phyloP scores from a whole-genome alignment of 2,797 vertebrate species.

The Columba guinea region DNA sequence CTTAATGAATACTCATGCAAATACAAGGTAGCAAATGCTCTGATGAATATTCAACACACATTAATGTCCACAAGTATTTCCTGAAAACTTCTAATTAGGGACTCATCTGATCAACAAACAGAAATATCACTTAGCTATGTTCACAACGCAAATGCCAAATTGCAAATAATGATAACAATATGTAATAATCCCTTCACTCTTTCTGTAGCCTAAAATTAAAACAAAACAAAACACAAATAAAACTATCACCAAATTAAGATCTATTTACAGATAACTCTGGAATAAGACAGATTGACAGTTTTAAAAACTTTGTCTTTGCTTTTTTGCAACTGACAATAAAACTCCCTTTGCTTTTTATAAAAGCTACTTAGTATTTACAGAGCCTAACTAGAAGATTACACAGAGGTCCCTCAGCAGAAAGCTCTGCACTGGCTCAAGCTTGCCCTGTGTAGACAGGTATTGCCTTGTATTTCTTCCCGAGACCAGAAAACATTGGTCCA shows the following conservation, averaged over 20 bases:
- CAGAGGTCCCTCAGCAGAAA: neutral
- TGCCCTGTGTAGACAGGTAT: neutral
- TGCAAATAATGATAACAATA: neutral
- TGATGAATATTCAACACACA: constrained; percentile 4
- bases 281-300: fast-evolving
- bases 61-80: neutral
- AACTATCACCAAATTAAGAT: neutral
- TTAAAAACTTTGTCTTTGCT: neutral
- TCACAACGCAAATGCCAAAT: neutral
- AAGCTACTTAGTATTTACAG: neutral
- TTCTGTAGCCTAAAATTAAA: neutral
- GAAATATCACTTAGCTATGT: neutral
- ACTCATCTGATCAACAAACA: neutral
- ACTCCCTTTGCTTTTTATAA: neutral
- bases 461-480: neutral
- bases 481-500: neutral
- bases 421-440: neutral
- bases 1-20: neutral
- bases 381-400: neutral
- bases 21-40: neutral
- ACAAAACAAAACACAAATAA: neutral
- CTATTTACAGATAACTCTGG: neutral
- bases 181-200: neutral
- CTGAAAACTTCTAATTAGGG: constrained; percentile 12
- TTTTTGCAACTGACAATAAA: neutral